Evolutionary conservation across 2,113 vertebrate species (phyloP).

Genomic region (Herpailurus yagouaroundi): DNA sequence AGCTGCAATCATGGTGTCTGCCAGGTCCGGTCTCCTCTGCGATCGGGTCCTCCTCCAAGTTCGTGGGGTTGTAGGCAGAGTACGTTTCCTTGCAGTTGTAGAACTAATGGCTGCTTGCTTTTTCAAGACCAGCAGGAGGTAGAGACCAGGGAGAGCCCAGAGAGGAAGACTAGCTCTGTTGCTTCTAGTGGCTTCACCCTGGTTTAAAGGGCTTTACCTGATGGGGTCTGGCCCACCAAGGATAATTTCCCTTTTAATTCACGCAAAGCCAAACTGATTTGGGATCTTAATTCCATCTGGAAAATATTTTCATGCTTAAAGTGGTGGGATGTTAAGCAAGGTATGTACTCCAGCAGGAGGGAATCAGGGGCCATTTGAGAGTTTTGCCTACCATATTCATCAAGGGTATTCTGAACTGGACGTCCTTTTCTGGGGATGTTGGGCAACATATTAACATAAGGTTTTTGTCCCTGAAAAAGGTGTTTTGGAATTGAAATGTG

Average conservation of each 20-base stretch:
- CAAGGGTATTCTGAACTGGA: not conserved
- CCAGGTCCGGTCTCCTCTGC: not conserved
- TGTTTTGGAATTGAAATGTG: not conserved
- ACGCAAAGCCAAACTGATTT: not conserved
- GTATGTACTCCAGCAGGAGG: no score
- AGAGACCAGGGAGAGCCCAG: not conserved
- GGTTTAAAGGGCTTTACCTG: not conserved
- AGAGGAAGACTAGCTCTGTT: not conserved
- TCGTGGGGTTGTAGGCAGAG: not conserved
- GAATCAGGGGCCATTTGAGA: not conserved
- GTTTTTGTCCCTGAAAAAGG: not conserved
- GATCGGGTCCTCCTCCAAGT: not conserved
- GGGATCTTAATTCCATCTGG: not conserved
- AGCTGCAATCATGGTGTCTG: not conserved
- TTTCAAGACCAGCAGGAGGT: not conserved
- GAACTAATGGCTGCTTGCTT: not conserved
- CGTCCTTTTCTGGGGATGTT: not conserved
- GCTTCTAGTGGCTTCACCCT: not conserved
- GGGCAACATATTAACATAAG: not conserved
- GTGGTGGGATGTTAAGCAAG: not conserved
- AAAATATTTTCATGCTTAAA: not conserved
- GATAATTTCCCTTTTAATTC: not conserved
- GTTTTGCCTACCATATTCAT: not conserved
- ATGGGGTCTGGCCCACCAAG: not conserved
- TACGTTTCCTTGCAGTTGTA: not conserved